Conservation (phyloP, 2,797 vertebrate genomes). For the Knipowitschia caucasica region DNA sequence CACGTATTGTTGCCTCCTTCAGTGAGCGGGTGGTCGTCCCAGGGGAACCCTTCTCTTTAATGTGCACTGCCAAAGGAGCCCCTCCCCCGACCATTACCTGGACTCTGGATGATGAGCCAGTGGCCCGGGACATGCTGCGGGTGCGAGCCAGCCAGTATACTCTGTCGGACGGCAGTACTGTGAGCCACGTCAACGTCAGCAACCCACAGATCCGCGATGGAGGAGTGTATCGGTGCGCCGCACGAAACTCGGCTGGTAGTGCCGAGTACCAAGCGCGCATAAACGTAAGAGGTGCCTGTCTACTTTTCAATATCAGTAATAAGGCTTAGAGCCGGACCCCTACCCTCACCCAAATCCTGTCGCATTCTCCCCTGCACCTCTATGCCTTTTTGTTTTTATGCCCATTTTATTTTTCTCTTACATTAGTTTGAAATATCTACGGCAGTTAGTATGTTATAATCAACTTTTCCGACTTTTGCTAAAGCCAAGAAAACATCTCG, state of each 20-base stretch:
- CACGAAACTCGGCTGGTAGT: constrained; percentile 98
- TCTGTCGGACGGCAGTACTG: constrained; percentile 91
- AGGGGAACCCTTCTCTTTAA: constrained; percentile 93
- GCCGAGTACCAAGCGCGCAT: constrained; percentile 99
- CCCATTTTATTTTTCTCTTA: constrained; percentile 16
- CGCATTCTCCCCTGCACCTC: constrained; percentile 40
- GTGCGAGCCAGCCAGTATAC: constrained; percentile 94
- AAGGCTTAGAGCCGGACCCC: constrained; percentile 73
- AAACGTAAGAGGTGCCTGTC: constrained; percentile 99
- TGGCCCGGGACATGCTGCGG: constrained; percentile 83
- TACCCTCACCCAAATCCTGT: constrained; percentile 51
- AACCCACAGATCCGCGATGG: constrained; percentile 94
- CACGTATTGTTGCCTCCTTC: constrained; percentile 94
- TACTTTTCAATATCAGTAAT: constrained; percentile 99
- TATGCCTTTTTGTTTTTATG: constrained; percentile 34
- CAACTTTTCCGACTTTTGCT: too few species aligned
- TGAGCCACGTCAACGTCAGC: constrained; percentile 95
- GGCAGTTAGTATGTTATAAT: too few species aligned
- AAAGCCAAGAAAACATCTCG: too few species aligned
- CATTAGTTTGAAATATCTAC: too few species aligned
- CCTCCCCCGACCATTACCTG: constrained; percentile 94
- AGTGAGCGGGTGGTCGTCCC: constrained; percentile 96
- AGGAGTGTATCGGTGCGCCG: constrained; percentile 97
- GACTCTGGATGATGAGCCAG: constrained; percentile 94
- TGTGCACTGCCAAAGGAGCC: constrained; percentile 94